A percentile compares a stretch with the other conserved stretches of the same genome.
These are phyloP conservation scores for Nothocercus nigrocapillus DNA, from an alignment of 2,113 vertebrate genomes.

Conservation along the genomic window DNA sequence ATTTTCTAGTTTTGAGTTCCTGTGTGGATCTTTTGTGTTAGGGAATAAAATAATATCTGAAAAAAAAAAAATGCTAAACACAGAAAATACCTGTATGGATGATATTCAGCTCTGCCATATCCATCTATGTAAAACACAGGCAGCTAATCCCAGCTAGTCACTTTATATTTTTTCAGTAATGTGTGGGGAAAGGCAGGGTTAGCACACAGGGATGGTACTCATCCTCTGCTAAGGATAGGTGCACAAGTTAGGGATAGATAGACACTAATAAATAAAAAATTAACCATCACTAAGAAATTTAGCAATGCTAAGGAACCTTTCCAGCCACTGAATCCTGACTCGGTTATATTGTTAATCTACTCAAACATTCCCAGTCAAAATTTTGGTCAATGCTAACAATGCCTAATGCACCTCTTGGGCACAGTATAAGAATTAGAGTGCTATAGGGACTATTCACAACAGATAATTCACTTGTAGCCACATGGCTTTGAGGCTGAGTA, in stretches of 20 bases:
- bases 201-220: neutral
- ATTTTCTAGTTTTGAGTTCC: neutral
- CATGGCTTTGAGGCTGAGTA: neutral
- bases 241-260: rapidly evolving
- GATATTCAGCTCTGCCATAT: neutral
- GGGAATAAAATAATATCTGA: neutral
- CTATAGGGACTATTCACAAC: neutral
- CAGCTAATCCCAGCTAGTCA: neutral
- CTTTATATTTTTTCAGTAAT: neutral
- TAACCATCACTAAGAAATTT: neutral
- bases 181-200: neutral
- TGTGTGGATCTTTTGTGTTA: neutral
- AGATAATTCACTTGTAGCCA: rapidly evolving
- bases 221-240: neutral
- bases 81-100: neutral
- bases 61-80: slow-evolving; percentile 20
- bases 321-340: neutral
- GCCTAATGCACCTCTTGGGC: neutral
- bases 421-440: neutral
- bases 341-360: neutral
- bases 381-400: neutral
- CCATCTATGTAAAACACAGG: neutral
- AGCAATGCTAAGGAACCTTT: neutral
- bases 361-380: neutral
- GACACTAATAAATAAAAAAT: neutral